Base-by-base conservation (phyloP, 1,140 invertebrate genomes). In the Asobara japonica region DNA sequence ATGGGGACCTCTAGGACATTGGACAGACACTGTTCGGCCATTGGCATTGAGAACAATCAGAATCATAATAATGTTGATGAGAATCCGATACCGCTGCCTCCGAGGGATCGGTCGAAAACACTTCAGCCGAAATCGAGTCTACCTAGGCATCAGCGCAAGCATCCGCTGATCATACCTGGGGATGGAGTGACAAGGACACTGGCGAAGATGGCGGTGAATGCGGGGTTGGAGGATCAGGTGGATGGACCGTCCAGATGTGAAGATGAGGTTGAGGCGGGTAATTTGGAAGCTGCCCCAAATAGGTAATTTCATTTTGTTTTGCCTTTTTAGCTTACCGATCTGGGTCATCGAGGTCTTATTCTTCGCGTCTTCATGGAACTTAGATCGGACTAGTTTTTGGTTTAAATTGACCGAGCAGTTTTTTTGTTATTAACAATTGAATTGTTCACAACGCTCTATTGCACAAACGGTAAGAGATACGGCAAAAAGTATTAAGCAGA, bases 161-260 rank as follows among this genome's bases (percentile, higher is more conserved):
- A 97, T 89, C 95, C 96, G 0, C 84, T 97, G n/a, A 92, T 96
- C 38, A 93, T 96, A 75, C 94, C 94, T 13, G 90, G 89, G 30
- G 88, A 89, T 36, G 91, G 89, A 1, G 80, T 92, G 0, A 90
- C 91, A 30, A 84, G 90, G 16, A 91, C 91, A 0, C 75, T 92
- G 0, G 91, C 90, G 64, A 92, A 91, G 74, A 89, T 91, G 78
- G 85, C 87, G 2, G 85, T 87, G 2, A 84, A 83, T 1, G 82
- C 82, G 29, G 76, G 82, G 0, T 65, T 76, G 0, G 80, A 83
- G 7, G 85, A 85, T 66, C 81, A 85, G n/a, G 83, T 86, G 2
- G 84, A 86, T 18, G 82, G 82, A 0, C 36, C 60, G 22, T 25
- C 36, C 20, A 29, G 65, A 7, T 60, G 70, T 36, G 64, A 73